phyloP scores from a whole-genome alignment of 2,113 vertebrate genomes.

The Tupaia chinensis region DNA sequence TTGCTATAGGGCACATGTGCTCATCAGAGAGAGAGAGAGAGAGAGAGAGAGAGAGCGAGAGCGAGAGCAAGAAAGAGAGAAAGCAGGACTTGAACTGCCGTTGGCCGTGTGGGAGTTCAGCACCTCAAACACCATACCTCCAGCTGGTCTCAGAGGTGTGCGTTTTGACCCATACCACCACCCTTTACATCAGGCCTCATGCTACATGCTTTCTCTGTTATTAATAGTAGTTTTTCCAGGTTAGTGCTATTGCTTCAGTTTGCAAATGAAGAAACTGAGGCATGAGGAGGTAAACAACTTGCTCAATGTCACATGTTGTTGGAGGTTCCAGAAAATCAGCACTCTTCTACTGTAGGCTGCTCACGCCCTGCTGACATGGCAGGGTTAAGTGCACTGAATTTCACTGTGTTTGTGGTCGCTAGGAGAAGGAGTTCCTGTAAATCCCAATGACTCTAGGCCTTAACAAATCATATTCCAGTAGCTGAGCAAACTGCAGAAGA shows the following conservation, averaged over 20 bases:
- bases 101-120: too few relatives aligned
- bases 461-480: background rate
- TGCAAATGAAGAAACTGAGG: background rate
- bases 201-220: background rate
- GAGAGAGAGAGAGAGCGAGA: too few relatives aligned
- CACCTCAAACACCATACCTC: too few relatives aligned
- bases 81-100: too few relatives aligned
- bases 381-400: background rate
- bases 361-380: too few relatives aligned
- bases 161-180: background rate
- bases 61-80: too few relatives aligned
- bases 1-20: too few relatives aligned
- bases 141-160: too few relatives aligned
- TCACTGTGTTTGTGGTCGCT: fast-evolving
- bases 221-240: background rate
- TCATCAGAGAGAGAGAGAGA: too few relatives aligned
- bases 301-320: background rate
- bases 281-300: background rate
- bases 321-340: background rate
- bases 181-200: background rate
- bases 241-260: background rate
- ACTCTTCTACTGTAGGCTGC: background rate
- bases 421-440: background rate
- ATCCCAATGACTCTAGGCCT: background rate
- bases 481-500: background rate